These are phyloP conservation scores for Andrena marginata DNA, from an alignment of 2,888 invertebrate genomes.

Conservation along the genomic window DNA sequence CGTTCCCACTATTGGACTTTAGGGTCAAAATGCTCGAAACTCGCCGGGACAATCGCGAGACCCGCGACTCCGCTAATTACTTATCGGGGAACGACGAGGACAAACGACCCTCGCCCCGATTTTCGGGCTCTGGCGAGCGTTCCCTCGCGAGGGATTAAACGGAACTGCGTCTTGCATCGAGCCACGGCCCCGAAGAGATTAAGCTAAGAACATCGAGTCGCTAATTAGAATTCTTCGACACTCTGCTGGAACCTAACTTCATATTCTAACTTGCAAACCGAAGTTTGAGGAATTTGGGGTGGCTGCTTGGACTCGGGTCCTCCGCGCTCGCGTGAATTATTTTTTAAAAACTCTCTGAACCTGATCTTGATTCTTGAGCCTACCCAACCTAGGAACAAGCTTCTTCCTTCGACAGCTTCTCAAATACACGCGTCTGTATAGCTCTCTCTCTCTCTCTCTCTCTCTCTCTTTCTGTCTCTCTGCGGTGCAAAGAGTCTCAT, in stretches of 20 bases:
- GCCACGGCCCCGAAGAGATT: not conserved
- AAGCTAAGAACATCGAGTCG: not conserved
- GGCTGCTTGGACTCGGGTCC: not conserved
- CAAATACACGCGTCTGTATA: too few relatives aligned
- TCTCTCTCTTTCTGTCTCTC: too few relatives aligned
- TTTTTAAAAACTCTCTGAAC: too few relatives aligned
- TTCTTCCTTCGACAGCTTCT: too few relatives aligned
- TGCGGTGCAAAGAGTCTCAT: too few relatives aligned
- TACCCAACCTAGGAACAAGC: too few relatives aligned
- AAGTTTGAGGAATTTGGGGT: not conserved
- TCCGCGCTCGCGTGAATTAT: too few relatives aligned
- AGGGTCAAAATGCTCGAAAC: not conserved
- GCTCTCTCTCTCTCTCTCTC: too few relatives aligned
- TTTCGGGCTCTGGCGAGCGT: not conserved
- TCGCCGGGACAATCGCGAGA: not conserved
- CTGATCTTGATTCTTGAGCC: too few relatives aligned
- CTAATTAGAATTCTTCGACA: slow-evolving; percentile 12
- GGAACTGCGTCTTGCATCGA: not conserved
- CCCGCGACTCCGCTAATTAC: slow-evolving; percentile 7
- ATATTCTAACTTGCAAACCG: not conserved
- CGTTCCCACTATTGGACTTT: not conserved
- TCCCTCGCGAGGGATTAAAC: not conserved
- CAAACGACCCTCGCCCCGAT: not conserved
- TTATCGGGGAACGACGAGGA: not conserved
- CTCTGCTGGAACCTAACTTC: not conserved